Percentiles rank a stretch among this genome's conserved stretches.
Evolutionary conservation across 2,888 invertebrate genomes (phyloP).

Genomic region (Heterodera filipjevi): DNA sequence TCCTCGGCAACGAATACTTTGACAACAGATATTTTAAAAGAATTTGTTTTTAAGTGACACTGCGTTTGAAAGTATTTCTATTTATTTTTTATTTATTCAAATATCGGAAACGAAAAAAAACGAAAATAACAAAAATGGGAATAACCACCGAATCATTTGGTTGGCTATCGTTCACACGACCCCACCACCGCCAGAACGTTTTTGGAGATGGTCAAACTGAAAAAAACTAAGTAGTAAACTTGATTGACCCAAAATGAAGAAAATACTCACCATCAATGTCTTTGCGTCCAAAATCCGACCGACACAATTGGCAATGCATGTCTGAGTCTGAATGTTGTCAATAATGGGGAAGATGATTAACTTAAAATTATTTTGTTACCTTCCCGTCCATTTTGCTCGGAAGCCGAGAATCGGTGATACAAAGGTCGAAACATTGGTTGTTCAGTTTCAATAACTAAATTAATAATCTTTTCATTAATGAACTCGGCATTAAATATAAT

Average conservation of each 20-base stretch:
- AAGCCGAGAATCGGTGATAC: constrained; percentile 60
- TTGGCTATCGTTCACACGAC: background rate
- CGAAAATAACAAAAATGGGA: background rate
- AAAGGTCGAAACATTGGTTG: constrained; percentile 36
- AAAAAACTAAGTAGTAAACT: background rate
- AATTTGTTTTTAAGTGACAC: no score
- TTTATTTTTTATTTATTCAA: no score
- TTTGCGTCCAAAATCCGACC: constrained; percentile 62
- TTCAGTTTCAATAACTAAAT: constrained; percentile 23
- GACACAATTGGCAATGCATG: constrained; percentile 56
- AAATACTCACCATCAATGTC: constrained; percentile 55
- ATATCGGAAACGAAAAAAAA: background rate
- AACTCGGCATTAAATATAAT: no score
- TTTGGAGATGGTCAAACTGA: constrained; percentile 6
- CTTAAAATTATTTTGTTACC: constrained; percentile 32
- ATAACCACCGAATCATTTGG: background rate
- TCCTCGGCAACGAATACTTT: background rate
- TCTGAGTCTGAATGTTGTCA: constrained; percentile 25
- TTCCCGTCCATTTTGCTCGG: constrained; percentile 59
- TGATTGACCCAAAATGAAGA: background rate
- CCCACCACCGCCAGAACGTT: background rate
- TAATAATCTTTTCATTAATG: no score
- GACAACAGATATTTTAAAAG: background rate
- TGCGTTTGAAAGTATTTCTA: no score
- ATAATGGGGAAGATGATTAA: background rate